phyloP scores from a whole-genome alignment of 2,888 invertebrate genomes.

The Arge pagana region DNA sequence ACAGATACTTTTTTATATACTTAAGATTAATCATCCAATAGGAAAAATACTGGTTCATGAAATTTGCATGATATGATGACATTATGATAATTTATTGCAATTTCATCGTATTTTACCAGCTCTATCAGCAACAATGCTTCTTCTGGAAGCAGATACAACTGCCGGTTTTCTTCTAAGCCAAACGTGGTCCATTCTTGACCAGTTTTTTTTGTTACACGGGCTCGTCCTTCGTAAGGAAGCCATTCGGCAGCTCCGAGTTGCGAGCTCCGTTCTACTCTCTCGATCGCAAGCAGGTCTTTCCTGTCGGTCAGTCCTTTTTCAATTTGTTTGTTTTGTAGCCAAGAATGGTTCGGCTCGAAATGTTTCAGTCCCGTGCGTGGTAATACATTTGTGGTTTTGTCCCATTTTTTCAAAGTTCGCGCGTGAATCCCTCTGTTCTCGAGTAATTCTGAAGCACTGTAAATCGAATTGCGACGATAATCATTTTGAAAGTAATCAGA shows the following conservation, averaged over 20 bases:
- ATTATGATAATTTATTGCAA: no score
- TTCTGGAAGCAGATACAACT: constrained; percentile 65
- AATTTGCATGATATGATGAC: no score
- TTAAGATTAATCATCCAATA: no score
- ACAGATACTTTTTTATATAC: no score
- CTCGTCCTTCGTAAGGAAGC: constrained; percentile 61
- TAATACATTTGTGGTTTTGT: constrained; percentile 58
- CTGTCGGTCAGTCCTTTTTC: constrained; percentile 63
- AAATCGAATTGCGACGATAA: no score
- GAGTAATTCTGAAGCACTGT: constrained; percentile 47
- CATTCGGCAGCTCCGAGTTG: constrained; percentile 64
- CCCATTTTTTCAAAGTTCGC: constrained; percentile 46
- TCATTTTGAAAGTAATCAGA: no score
- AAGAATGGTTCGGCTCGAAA: constrained; percentile 62
- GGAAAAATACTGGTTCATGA: neutral
- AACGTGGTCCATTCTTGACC: constrained; percentile 65
- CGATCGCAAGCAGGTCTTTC: constrained; percentile 61
- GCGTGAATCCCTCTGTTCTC: constrained; percentile 46
- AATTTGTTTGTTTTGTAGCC: constrained; percentile 66
- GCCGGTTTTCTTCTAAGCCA: constrained; percentile 60
- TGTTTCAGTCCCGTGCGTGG: constrained; percentile 64
- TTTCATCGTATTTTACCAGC: no score
- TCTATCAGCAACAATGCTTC: constrained; percentile 71
- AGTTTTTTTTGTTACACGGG: constrained; percentile 62
- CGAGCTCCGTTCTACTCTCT: constrained; percentile 65